Percentiles rank a stretch among this genome's conserved stretches.
Evolutionary conservation across 2,113 vertebrate genomes (phyloP).

Genomic region (Probosciger aterrimus): DNA sequence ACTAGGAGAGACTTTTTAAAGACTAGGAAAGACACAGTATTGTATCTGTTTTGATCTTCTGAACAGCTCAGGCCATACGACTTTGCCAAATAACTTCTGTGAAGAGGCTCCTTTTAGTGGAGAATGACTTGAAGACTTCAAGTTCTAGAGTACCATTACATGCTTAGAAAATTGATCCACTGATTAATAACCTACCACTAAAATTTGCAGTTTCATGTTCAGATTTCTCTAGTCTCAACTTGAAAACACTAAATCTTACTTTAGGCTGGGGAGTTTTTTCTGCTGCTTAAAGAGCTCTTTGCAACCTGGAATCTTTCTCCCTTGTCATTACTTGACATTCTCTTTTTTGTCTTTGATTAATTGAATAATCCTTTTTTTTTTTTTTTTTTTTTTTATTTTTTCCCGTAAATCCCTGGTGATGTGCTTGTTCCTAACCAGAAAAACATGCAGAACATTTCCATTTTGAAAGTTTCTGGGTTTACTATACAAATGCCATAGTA

Average conservation of each 20-base stretch:
- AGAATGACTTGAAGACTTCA: not conserved
- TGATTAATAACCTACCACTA: not conserved
- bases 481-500: not conserved
- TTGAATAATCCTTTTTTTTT: not conserved
- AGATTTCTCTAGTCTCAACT: not conserved
- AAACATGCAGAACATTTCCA: not conserved
- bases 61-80: not conserved
- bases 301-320: not conserved
- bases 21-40: not conserved
- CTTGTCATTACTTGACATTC: not conserved
- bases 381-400: not conserved
- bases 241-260: not conserved
- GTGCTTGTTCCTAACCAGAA: not conserved
- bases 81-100: not conserved
- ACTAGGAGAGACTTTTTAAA: not conserved
- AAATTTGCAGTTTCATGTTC: not conserved
- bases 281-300: not conserved
- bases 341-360: not conserved
- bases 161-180: not conserved
- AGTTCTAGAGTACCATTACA: not conserved
- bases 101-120: not conserved
- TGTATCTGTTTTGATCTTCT: not conserved
- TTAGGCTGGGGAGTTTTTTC: not conserved
- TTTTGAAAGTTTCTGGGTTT: not conserved
- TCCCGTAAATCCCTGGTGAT: not conserved